phyloP scores from a whole-genome alignment of 2,113 vertebrate genomes.

The Limnothrissa miodon region DNA sequence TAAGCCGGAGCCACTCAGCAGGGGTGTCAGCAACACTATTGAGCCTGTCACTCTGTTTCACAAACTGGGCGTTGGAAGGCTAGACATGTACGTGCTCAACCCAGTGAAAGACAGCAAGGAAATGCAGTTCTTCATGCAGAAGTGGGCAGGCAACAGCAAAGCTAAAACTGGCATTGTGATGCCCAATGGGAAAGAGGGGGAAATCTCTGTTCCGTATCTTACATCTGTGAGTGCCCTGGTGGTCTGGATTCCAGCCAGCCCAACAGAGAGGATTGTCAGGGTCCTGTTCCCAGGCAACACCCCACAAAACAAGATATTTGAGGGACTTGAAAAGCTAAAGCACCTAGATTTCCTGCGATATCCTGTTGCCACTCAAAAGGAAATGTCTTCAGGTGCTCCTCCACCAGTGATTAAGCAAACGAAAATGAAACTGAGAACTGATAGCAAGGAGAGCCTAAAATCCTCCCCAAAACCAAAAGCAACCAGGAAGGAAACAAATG shows the following conservation, averaged over 20 bases:
- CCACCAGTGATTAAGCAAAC: slow-evolving; percentile 86
- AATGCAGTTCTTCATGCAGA: slow-evolving; percentile 99
- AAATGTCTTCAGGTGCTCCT: slow-evolving; percentile 78
- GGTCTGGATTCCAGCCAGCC: slow-evolving; percentile 94
- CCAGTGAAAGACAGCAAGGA: slow-evolving; percentile 98
- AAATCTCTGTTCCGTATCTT: slow-evolving; percentile 97
- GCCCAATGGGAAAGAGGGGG: slow-evolving; percentile 91
- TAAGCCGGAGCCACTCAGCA: slow-evolving; percentile 88
- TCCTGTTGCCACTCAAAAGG: slow-evolving; percentile 93
- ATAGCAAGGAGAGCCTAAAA: slow-evolving; percentile 96
- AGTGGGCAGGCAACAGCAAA: slow-evolving; percentile 98
- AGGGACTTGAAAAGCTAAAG: slow-evolving; percentile 94
- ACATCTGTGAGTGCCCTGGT: slow-evolving; percentile 96
- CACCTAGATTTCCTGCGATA: slow-evolving; percentile 94
- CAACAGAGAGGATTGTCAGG: slow-evolving; percentile 92
- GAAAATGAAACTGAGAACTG: slow-evolving; percentile 90
- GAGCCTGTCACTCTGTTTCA: slow-evolving; percentile 96
- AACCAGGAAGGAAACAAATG: slow-evolving; percentile 78
- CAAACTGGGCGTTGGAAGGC: slow-evolving; percentile 93
- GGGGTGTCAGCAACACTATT: slow-evolving; percentile 88
- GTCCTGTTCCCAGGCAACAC: slow-evolving; percentile 98
- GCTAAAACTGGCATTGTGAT: slow-evolving; percentile 94
- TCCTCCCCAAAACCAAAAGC: slow-evolving; percentile 83
- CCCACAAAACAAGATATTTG: slow-evolving; percentile 96
- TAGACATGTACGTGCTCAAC: slow-evolving; percentile 97